A percentile compares a stretch with the other conserved stretches of the same genome.
Evolutionary conservation across 2,113 vertebrate species (phyloP).

Genomic region (Lampris incognitus): DNA sequence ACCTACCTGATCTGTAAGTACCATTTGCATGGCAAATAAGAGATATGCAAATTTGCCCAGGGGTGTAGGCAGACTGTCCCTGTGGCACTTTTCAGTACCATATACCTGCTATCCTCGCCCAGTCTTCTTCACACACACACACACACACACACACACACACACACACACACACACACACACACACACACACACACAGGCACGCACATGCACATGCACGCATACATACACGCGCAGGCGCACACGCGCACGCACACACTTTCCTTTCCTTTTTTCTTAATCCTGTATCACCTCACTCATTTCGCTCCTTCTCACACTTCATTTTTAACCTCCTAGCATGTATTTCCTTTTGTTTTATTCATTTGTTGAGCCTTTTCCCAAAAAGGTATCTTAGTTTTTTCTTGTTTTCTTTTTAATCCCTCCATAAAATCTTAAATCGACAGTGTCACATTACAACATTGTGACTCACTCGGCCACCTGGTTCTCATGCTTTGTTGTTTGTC

Average conservation of each 20-base stretch:
- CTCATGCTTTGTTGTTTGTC: constrained; percentile 39
- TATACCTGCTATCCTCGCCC: constrained; percentile 1
- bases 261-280: background rate
- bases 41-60: constrained; percentile 65
- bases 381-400: background rate
- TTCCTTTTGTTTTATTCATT: background rate
- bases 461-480: constrained; percentile 32
- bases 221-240: no score
- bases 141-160: no score
- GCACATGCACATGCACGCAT: no score
- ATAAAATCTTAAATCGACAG: background rate
- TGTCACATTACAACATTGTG: constrained; percentile 25
- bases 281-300: no score
- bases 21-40: constrained; percentile 73
- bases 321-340: background rate
- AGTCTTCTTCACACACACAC: no score
- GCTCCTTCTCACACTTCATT: no score
- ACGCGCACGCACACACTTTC: background rate
- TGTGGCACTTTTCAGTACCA: constrained; percentile 15
- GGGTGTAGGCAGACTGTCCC: background rate
- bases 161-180: no score
- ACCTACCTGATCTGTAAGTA: constrained; percentile 30
- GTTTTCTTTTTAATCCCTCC: background rate
- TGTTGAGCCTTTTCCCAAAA: background rate
- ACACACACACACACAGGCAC: no score